These are phyloP conservation scores for Bufotes viridis DNA, from an alignment of 2,797 vertebrate species.

Conservation along the genomic window DNA sequence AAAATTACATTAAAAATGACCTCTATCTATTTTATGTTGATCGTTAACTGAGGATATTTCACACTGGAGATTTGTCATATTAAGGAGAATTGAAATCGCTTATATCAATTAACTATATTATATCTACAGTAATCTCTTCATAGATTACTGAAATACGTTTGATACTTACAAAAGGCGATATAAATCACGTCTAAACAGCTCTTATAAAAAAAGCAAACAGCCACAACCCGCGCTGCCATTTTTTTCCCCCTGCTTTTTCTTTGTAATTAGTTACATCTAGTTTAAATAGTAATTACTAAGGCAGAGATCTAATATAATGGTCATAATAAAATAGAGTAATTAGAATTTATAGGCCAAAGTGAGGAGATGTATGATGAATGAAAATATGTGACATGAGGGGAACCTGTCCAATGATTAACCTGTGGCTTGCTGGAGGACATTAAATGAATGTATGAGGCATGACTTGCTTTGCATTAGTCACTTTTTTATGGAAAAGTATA, in stretches of 20 bases:
- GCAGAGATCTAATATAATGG: slow-evolving; percentile 55
- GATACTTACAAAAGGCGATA: slow-evolving; percentile 75
- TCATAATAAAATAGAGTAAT: slow-evolving; percentile 58
- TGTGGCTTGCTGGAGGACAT: not conserved
- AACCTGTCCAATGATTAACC: slow-evolving; percentile 20
- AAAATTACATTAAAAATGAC: slow-evolving; percentile 86
- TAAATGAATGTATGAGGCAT: too few relatives aligned
- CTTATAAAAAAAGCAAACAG: slow-evolving; percentile 57
- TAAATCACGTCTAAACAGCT: slow-evolving; percentile 69
- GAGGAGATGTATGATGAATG: slow-evolving; percentile 32
- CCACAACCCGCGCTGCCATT: slow-evolving; percentile 12
- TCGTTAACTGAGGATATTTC: slow-evolving; percentile 87
- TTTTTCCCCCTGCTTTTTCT: slow-evolving; percentile 28
- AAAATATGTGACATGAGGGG: not conserved
- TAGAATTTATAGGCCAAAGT: slow-evolving; percentile 53
- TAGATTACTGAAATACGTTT: slow-evolving; percentile 82
- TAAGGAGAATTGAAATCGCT: slow-evolving; percentile 84
- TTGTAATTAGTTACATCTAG: slow-evolving; percentile 55
- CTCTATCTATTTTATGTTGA: slow-evolving; percentile 86
- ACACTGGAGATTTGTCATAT: slow-evolving; percentile 85
- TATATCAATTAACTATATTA: slow-evolving; percentile 83
- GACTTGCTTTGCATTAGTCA: too few relatives aligned
- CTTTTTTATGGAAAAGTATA: too few relatives aligned
- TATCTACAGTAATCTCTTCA: slow-evolving; percentile 81
- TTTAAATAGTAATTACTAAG: slow-evolving; percentile 62